Base-by-base conservation (phyloP, 1,140 invertebrate genomes). In the Hypsibius dujardini region DNA sequence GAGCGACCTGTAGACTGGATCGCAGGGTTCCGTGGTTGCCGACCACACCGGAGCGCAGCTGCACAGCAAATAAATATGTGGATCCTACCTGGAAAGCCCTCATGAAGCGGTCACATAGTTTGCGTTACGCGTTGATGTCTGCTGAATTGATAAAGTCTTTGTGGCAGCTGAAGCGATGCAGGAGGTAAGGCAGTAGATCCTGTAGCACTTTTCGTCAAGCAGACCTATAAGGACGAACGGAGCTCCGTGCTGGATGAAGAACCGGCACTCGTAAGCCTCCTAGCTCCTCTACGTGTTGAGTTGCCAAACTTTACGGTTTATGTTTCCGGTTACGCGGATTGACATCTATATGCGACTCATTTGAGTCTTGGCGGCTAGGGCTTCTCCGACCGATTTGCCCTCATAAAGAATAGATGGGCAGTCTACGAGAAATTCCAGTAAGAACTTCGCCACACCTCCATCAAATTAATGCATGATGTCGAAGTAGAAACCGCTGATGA, bases 391-490 rank as follows among this genome's bases (percentile, higher is more conserved):
- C n/a, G n/a, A n/a, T 56, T 56, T 56, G 50, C 7, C n/a, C n/a
- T 7, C 7, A 7, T 7, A 7, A 7, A 56, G 50, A n/a, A 56
- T n/a, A 7, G 50, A 56, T 7, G 7, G 7, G 7, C 7, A n/a
- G 7, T 56, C 50, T 7, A n/a, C n/a, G n/a, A n/a, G n/a, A n/a
- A n/a, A n/a, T n/a, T n/a, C n/a, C n/a, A n/a, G n/a, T n/a, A n/a
- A n/a, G n/a, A n/a, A n/a, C n/a, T n/a, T 56, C 7, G 50, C n/a
- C 50, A 56, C 50, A n/a, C 50, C 50, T 56, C n/a, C 50, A n/a
- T 56, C 50, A 56, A 56, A 56, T n/a, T 56, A n/a, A 56, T 56
- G 50, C 50, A 56, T 56, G 7, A 56, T n/a, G n/a, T 56, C 50
- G 7, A 56, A n/a, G n/a, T 7, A 7, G n/a, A 56, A 56, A 7